Evolutionary conservation across 1,140 invertebrate genomes (phyloP).

Genomic region (Leptonema lineaticorne): DNA sequence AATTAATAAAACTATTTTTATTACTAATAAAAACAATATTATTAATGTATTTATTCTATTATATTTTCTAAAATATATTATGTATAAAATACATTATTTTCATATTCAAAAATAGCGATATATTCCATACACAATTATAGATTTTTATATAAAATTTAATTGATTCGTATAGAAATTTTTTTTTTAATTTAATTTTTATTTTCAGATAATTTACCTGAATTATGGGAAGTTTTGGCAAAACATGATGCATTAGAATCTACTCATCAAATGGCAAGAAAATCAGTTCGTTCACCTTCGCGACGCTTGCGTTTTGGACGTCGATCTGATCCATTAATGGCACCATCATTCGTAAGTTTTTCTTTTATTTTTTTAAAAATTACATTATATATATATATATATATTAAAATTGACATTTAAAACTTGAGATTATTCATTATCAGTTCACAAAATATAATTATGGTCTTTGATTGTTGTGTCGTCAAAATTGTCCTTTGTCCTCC

Average conservation of each 20-base stretch:
- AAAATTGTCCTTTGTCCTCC: no score
- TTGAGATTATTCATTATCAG: background rate
- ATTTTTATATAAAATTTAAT: no score
- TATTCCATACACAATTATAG: no score
- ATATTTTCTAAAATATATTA: no score
- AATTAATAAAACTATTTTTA: no score
- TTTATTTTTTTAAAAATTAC: background rate
- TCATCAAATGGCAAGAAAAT: slow-evolving; percentile 71
- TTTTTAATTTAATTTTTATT: slow-evolving; percentile 34
- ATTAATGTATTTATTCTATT: no score
- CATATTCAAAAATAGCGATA: no score
- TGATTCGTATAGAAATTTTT: no score
- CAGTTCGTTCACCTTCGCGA: slow-evolving; percentile 67
- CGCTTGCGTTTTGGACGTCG: slow-evolving; percentile 69
- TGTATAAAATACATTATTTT: no score
- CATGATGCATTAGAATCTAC: slow-evolving; percentile 58
- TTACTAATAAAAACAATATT: no score
- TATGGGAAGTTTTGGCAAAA: slow-evolving; percentile 61
- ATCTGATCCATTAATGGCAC: slow-evolving; percentile 63
- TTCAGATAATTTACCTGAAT: slow-evolving; percentile 51
- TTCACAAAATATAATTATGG: no score
- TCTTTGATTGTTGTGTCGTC: no score
- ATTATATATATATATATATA: background rate
- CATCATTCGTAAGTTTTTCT: slow-evolving; percentile 39
- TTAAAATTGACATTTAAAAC: background rate